Base-by-base conservation (phyloP, 2,113 vertebrate genomes). In the Quiscalus mexicanus region DNA sequence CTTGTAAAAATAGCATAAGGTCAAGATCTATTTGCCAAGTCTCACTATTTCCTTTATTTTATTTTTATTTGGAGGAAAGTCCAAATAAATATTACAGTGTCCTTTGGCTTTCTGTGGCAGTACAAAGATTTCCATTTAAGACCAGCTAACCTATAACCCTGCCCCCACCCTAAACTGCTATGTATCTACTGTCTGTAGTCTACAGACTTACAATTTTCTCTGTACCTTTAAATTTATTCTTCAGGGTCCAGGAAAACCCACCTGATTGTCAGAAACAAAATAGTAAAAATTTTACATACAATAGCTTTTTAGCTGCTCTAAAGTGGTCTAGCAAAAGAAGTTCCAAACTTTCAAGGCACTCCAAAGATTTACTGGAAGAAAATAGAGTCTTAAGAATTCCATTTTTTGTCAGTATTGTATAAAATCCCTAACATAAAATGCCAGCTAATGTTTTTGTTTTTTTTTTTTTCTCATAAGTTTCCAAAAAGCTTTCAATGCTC, bases 1-100 rank as follows among this genome's bases (percentile, higher is more conserved):
- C 93, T 97, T 95, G 87, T 84, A 97, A 97, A 98, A 98, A 97
- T 95, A 97, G 94, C 86, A 97, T 56, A 77, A 97, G 96, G 96
- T 98, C 88, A 97, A 96, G 94, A 96, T 90, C 91, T 68, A 94
- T 97, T 96, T 95, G 70, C 65, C 96, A 96, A 95, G 90, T 97
- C 39, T 47, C 84, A 95, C 64, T 42, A 70, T 89, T 96, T 60
- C 53, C 70, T 95, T 96, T 89, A 55, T 92, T 93, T 93, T 96
- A 89, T 96, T 97, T 97, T 97, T 95, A 95, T 90, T 68, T 77
- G 64, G 90, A 97, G 67, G 76, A 96, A 96, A 97, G 37, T 37
- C 37, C 37, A 37, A 37, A 37, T 37, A 95, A 97, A 96, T 77
- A 97, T 88, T 95, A 69, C 53, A 68, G 76, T 73, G 84, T 76